Conservation (phyloP, 2,797 vertebrate genomes). For the Dicrostonyx torquatus region DNA sequence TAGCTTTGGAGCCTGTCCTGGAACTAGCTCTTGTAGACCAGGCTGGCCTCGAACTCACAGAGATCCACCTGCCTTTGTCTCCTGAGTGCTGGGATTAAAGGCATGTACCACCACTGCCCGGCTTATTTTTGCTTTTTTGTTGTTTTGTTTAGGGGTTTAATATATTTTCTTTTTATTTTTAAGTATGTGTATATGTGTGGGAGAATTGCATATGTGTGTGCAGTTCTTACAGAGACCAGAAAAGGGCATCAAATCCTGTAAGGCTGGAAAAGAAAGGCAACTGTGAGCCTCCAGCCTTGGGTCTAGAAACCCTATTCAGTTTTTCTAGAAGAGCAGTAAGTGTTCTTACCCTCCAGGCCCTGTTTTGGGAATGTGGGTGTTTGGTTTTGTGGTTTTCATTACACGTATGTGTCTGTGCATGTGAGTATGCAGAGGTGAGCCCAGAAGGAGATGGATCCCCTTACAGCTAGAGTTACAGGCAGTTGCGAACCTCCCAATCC, state of each 20-base stretch:
- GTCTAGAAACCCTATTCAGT: not conserved
- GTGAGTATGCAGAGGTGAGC: too few relatives aligned
- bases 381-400: not conserved
- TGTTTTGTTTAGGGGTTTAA: not conserved
- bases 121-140: not conserved
- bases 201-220: too few relatives aligned
- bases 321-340: too few relatives aligned
- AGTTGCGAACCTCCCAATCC: too few relatives aligned
- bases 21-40: not conserved
- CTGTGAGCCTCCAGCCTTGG: not conserved
- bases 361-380: not conserved
- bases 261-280: not conserved
- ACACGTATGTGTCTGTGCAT: not conserved
- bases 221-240: not conserved
- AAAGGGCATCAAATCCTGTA: not conserved
- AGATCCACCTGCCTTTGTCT: not conserved
- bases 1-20: not conserved
- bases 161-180: not conserved
- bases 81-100: not conserved
- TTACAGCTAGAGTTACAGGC: not conserved
- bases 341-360: not conserved
- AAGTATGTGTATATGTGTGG: not conserved
- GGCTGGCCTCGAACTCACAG: not conserved
- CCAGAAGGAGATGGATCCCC: too few relatives aligned
- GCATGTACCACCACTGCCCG: fast-evolving